Conservation (phyloP, 2,797 vertebrate species). For the Merluccius polli region DNA sequence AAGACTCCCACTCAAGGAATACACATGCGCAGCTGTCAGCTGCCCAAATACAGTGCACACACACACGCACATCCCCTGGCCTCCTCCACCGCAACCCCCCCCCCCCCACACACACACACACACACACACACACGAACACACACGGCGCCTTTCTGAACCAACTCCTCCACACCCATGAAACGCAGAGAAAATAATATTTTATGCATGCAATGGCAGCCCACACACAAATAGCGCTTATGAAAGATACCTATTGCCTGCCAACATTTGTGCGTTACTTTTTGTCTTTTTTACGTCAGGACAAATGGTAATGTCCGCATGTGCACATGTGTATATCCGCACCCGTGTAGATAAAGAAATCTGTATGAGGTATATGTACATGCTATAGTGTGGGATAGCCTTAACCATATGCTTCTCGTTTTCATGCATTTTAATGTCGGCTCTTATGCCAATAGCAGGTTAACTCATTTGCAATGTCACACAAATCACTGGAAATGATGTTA, state of each 20-base stretch:
- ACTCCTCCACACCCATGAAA: conserved; percentile 65
- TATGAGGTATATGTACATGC: conserved; percentile 29
- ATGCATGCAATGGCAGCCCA: conserved; percentile 72
- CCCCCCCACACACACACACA: neutral
- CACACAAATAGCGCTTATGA: conserved; percentile 66
- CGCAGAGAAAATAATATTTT: conserved; percentile 74
- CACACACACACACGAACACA: no score
- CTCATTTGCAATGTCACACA: conserved; percentile 28
- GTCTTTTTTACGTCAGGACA: conserved; percentile 10
- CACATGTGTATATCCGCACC: conserved; percentile 26
- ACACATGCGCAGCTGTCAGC: conserved; percentile 70
- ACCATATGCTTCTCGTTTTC: conserved; percentile 27
- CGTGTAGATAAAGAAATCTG: neutral
- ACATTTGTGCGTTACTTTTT: conserved; percentile 28
- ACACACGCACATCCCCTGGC: conserved; percentile 55
- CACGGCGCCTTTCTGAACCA: conserved; percentile 60
- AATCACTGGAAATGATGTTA: conserved; percentile 50
- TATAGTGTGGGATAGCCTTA: conserved; percentile 35
- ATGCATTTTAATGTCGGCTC: conserved; percentile 28
- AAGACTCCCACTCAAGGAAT: conserved; percentile 23
- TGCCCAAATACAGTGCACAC: conserved; percentile 71
- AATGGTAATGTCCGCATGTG: conserved; percentile 19
- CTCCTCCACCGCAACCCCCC: conserved; percentile 62
- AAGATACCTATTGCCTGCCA: conserved; percentile 56
- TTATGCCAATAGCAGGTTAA: neutral